Evolutionary conservation across 2,113 vertebrate genomes (phyloP).

Genomic region (Catharus fuscescens): DNA sequence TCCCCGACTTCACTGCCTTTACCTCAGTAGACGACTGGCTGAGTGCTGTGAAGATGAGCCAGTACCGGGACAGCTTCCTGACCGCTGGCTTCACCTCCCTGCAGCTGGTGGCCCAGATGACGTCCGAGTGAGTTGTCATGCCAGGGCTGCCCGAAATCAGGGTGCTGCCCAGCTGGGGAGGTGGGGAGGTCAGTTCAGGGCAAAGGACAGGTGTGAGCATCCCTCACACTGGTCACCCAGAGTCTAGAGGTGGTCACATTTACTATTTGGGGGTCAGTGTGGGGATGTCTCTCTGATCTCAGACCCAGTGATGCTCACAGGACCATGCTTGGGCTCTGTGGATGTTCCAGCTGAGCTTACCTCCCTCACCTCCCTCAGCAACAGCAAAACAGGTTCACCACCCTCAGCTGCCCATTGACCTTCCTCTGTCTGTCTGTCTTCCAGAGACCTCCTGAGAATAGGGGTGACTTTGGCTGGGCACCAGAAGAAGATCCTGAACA

Average conservation of each 20-base stretch:
- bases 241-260: background rate
- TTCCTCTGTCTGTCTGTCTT: background rate
- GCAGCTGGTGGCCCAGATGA: conserved; percentile 96
- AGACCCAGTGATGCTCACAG: background rate
- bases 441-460: conserved; percentile 97
- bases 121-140: conserved; percentile 89
- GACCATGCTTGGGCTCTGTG: background rate
- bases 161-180: background rate
- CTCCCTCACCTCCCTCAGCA: background rate
- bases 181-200: background rate
- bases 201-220: background rate
- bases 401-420: background rate
- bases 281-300: background rate
- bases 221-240: background rate
- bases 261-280: background rate
- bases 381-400: background rate
- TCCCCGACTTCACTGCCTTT: conserved; percentile 98
- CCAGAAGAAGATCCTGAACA: conserved; percentile 99
- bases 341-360: background rate
- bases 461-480: conserved; percentile 97
- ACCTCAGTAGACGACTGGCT: conserved; percentile 99
- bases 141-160: accelerated
- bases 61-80: conserved; percentile 98
- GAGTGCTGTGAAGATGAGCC: conserved; percentile 96
- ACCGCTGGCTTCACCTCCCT: conserved; percentile 96